Conservation (phyloP, 2,797 vertebrate genomes). For the Ambastaia sidthimunki region DNA sequence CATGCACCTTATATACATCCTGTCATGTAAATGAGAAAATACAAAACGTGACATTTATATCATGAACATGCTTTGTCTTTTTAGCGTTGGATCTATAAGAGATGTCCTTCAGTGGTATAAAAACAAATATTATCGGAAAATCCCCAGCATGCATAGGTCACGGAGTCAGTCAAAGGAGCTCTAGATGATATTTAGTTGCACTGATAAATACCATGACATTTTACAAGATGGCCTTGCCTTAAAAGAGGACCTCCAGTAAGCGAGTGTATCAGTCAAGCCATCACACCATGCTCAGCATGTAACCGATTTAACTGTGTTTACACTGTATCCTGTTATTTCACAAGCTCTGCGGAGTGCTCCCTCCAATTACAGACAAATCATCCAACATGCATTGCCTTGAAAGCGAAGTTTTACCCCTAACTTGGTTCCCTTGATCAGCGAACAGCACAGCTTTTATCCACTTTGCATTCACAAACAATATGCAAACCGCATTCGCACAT, state of each 20-base stretch:
- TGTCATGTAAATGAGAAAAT: slow-evolving; percentile 28
- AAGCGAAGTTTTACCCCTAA: slow-evolving; percentile 51
- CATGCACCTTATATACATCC: slow-evolving; percentile 4
- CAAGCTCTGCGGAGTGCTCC: slow-evolving; percentile 47
- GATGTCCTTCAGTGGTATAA: slow-evolving; percentile 51
- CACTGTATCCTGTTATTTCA: slow-evolving; percentile 58
- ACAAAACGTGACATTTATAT: slow-evolving; percentile 48
- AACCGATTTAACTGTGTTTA: slow-evolving; percentile 59
- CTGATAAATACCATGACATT: slow-evolving; percentile 67
- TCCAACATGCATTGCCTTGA: slow-evolving; percentile 50
- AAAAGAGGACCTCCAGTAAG: slow-evolving; percentile 61
- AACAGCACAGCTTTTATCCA: slow-evolving; percentile 57
- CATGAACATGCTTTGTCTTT: slow-evolving; percentile 40
- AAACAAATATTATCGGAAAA: slow-evolving; percentile 59
- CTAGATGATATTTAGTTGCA: slow-evolving; percentile 63
- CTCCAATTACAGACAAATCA: slow-evolving; percentile 57
- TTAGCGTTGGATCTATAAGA: slow-evolving; percentile 43
- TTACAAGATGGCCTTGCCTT: slow-evolving; percentile 63
- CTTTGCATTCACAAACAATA: slow-evolving; percentile 56
- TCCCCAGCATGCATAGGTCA: slow-evolving; percentile 61
- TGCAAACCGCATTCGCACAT: slow-evolving; percentile 45
- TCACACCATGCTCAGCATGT: slow-evolving; percentile 58
- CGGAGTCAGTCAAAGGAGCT: slow-evolving; percentile 58
- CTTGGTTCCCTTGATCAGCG: slow-evolving; percentile 50
- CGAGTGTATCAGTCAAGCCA: slow-evolving; percentile 59